Percentiles rank a stretch among this genome's conserved stretches.
These are phyloP conservation scores for Solenopsis fugax DNA, from an alignment of 1,140 invertebrate genomes.

Conservation along the genomic window DNA sequence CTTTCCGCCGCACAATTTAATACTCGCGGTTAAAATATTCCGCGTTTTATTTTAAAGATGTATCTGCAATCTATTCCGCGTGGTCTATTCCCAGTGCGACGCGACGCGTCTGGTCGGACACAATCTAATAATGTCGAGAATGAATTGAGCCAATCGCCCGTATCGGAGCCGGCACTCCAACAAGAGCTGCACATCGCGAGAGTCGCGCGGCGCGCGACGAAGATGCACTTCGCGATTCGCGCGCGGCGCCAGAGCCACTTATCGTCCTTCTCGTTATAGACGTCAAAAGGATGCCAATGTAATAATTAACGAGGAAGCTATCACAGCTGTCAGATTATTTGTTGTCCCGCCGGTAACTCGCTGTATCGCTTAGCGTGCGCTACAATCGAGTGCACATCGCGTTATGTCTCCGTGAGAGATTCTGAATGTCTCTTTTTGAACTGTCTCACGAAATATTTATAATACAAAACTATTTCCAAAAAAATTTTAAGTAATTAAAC, in stretches of 20 bases:
- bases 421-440: background rate
- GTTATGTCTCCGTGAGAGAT: background rate
- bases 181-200: background rate
- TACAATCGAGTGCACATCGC: background rate
- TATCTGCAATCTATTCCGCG: background rate
- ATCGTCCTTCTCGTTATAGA: background rate
- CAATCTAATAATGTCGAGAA: slow-evolving; percentile 40
- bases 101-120: slow-evolving; percentile 30
- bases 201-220: slow-evolving; percentile 29
- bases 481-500: background rate
- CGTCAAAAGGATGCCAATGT: slow-evolving; percentile 17
- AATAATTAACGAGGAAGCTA: slow-evolving; percentile 36
- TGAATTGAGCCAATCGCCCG: slow-evolving; percentile 65
- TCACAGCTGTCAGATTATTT: slow-evolving; percentile 29
- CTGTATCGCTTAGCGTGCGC: slow-evolving; percentile 11
- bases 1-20: background rate
- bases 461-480: background rate
- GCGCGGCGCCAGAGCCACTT: slow-evolving; percentile 35
- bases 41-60: background rate
- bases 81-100: background rate
- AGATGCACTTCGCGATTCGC: slow-evolving; percentile 6
- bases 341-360: background rate
- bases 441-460: background rate
- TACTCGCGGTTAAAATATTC: background rate
- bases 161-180: slow-evolving; percentile 42